Base-by-base conservation (phyloP, 64 coral and sea anemone species). In the Orbicella faveolata region DNA sequence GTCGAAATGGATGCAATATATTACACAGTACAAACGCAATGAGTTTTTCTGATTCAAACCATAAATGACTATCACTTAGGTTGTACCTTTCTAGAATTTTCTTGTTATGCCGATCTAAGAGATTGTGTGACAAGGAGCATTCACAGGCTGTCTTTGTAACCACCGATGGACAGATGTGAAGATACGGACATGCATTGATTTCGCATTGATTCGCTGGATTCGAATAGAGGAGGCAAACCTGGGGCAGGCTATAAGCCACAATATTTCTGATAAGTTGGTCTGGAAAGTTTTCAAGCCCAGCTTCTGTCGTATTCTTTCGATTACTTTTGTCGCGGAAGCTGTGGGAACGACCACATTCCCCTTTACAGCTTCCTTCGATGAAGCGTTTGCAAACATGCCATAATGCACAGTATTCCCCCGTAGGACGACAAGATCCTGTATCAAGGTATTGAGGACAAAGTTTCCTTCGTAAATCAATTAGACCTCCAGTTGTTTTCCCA, bases 321-420 rank as follows among this genome's bases (percentile, higher is more conserved):
- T 81, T 81, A 9, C 36, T 4, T 21, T 63, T 20, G 34, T 81
- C 54, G 59, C 36, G 34, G 14, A 81, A 81, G 30, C 63, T 57
- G n/a, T 81, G 79, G 16, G 54, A 81, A 18, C 55, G 57, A 30
- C 26, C 26, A 62, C 79, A 63, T 81, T 17, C 26, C 15, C 57
- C 79, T 4, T 63, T 9, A n/a, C 33, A 61, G 34, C 36, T 33
- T 34, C 79, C 57, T 81, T 81, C 30, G 8, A 81, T 11, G 17
- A 81, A 81, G 3, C 79, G 14, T 55, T 81, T 81, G 57, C 79
- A 64, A 81, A 81, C 19, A 36, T 81, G 79, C 79, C 79, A 81
- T 30, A 11, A 15, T 20, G 33, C n/a, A 36, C 79, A 34, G 10
- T 2, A 19, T 25, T 26, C 25, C 25, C 7, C 11, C 13, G 23